Base-by-base conservation (phyloP, 1,140 invertebrate species). In the Dreissena polymorpha region DNA sequence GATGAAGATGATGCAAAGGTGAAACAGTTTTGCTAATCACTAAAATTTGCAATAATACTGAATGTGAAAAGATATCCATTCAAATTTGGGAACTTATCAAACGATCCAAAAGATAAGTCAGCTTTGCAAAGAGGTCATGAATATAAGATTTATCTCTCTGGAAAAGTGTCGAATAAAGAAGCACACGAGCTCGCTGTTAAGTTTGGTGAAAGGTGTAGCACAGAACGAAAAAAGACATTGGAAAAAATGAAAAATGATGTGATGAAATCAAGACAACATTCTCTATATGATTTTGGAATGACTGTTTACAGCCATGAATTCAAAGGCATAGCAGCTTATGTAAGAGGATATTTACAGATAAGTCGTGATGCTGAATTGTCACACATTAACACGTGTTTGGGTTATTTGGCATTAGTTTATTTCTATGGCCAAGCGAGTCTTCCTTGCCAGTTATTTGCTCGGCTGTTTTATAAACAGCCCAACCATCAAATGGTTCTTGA, bases 1-100 rank as follows among this genome's bases (percentile, higher is more conserved):
- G 88, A 87, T 10, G 88, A 86, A 71, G 88, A 89, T n/a, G 88
- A 89, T 67, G 23, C 79, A n/a, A 85, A 78, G 49, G 77, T 88
- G 1, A 83, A 82, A 63, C 65, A 78, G 16, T n/a, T 89, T 50
- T 53, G 53, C 8, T 69, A 53, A 23, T 63, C 77, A 51, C 53
- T 76, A 10, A 72, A 53, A 21, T 64, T 53, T 60, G 23, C 78
- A 16, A 65, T 85, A 6, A 81, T 87, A 65, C 21, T 87, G 10
- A 77, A 84, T 49, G 81, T 87, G 10, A 87, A 87, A 76, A 63
- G 84, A 57, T 80, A 73, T 50, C 84, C 86, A 49, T 85, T 78
- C 55, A 57, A 50, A 13, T 63, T 63, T 49, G 14, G 64, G 10
- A 71, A 60, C 16, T 18, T 39, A 10, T 50, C n/a, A n/a, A 12